Conservation (phyloP, 2,113 vertebrate species). For the Dipodomys spectabilis region DNA sequence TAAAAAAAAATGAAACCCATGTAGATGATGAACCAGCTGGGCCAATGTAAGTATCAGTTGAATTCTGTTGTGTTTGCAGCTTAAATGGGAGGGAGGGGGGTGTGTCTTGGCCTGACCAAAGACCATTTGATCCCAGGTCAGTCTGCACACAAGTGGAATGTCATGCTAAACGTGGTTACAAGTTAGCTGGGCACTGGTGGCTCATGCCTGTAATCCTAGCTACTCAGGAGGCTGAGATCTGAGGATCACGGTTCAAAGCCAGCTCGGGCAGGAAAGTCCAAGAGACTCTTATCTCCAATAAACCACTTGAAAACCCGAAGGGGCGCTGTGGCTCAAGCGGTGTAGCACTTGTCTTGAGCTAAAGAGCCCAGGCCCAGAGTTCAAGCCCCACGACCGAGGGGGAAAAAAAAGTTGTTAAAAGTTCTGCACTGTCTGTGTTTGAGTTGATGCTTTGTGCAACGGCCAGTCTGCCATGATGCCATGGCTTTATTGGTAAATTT, state of each 20-base stretch:
- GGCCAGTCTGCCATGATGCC: not conserved
- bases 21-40: constrained; percentile 98
- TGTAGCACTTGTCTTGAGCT: too few species aligned
- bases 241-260: too few species aligned
- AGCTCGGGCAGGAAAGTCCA: too few species aligned
- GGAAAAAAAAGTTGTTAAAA: too few species aligned
- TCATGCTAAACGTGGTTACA: not conserved
- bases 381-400: too few species aligned
- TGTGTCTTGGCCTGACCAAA: not conserved
- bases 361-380: too few species aligned
- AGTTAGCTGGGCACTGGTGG: too few species aligned
- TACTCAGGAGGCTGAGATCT: too few species aligned
- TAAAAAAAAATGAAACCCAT: constrained; percentile 51
- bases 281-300: too few species aligned
- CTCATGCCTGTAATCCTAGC: too few species aligned
- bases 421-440: not conserved
- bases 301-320: too few species aligned
- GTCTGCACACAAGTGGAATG: not conserved
- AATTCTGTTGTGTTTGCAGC: constrained; percentile 24
- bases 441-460: not conserved
- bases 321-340: too few species aligned
- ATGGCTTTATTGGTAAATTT: not conserved
- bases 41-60: constrained; percentile 92
- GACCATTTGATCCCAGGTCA: constrained; percentile 43
- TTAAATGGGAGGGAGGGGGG: not conserved